Evolutionary conservation across 2,113 vertebrate genomes (phyloP).

Genomic region (Hippocampus abdominalis): DNA sequence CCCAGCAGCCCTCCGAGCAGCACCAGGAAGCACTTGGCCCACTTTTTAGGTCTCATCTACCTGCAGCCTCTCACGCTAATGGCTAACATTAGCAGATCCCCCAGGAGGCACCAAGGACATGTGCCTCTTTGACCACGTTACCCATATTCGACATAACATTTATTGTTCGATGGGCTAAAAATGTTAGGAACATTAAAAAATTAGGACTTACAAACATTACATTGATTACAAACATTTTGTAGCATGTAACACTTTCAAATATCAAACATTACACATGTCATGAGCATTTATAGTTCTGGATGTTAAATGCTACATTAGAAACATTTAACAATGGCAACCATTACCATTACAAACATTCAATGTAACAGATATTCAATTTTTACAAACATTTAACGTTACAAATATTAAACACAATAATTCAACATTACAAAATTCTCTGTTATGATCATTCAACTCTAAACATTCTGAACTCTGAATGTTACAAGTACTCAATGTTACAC

Average conservation of each 20-base stretch:
- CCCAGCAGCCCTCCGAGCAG: conserved; percentile 2
- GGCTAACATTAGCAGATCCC: conserved; percentile 25
- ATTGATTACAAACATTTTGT: background rate
- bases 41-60: conserved; percentile 33
- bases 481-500: background rate
- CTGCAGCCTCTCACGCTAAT: conserved; percentile 45
- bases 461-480: too few species aligned
- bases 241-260: background rate
- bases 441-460: too few species aligned
- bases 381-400: background rate
- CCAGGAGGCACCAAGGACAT: background rate
- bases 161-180: background rate
- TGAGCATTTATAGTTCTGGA: background rate
- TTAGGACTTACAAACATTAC: background rate
- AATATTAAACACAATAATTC: background rate
- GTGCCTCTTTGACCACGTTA: background rate
- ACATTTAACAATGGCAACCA: too few species aligned
- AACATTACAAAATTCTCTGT: background rate
- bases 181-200: background rate
- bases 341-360: background rate
- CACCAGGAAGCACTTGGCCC: conserved; percentile 42
- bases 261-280: background rate
- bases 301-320: too few species aligned
- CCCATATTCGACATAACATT: background rate
- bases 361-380: background rate